Evolutionary conservation across 1,140 invertebrate species (phyloP), one percentile per base, ranked within the genome.

Genomic region (Patella vulgata): DNA sequence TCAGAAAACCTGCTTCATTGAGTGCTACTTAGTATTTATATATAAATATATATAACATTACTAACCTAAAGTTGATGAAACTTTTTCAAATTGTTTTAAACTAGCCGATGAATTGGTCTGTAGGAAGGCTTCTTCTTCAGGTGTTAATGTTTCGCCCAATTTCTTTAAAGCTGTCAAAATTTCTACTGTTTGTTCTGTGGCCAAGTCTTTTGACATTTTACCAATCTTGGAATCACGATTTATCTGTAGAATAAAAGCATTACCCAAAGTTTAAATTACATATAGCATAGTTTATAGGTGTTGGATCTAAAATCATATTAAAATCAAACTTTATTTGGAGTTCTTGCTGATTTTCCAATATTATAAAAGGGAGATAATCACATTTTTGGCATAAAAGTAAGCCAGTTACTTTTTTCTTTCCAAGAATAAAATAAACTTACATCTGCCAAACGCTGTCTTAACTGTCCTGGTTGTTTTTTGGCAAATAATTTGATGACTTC

Each of bases 401-500:
- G n/a, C n/a, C n/a, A n/a, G n/a, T n/a, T n/a, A n/a, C n/a, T n/a
- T n/a, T n/a, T n/a, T n/a, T n/a, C n/a, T n/a, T n/a, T n/a, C n/a
- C n/a, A n/a, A n/a, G n/a, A n/a, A n/a, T n/a, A n/a, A n/a, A n/a
- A n/a, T n/a, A n/a, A n/a, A 66, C 59, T 55, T 68, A 83, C 82
- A 70, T 88, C 84, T 14, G 82, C 70, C 21, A 92, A 77, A 71
- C 88, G 85, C 66, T 91, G 85, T 63, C 89, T 75, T 31, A 93
- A 82, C 74, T 89, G 88, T 25, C 86, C 87, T n/a, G 91, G 90
- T 73, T 93, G 90, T 69, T 89, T 88, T 74, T 88, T 90, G 12
- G 90, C 91, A 88, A 93, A 93, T 83, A 93, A 86, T 73, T 87
- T 80, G 23, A 92, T 92, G 0, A 92, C 89, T 80, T 91, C 91